phyloP scores from a whole-genome alignment of 2,113 vertebrate species.

The Phodopus roborovskii region DNA sequence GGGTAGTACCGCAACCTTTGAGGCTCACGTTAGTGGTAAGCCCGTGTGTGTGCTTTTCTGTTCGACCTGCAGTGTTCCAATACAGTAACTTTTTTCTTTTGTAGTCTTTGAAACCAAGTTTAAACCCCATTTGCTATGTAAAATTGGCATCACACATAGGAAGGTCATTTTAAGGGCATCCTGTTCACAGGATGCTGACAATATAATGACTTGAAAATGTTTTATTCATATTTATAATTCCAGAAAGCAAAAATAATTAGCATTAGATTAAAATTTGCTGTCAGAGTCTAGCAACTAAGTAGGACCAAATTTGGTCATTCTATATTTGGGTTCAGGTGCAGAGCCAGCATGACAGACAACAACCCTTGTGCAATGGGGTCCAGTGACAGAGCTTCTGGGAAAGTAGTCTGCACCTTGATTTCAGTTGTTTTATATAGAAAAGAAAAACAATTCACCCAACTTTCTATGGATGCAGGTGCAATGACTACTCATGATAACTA shows the following conservation, averaged over 20 bases:
- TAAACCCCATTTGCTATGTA: neutral
- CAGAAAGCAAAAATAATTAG: slow-evolving; percentile 73
- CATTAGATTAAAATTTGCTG: slow-evolving; percentile 60
- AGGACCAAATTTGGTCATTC: slow-evolving; percentile 50
- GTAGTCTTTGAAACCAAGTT: neutral
- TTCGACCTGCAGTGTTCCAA: neutral
- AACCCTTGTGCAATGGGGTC: neutral
- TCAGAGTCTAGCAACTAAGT: slow-evolving; percentile 63
- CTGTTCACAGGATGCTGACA: neutral
- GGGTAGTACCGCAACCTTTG: slow-evolving; percentile 99
- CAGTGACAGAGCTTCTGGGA: neutral
- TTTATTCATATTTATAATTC: slow-evolving; percentile 75
- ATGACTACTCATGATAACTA: neutral
- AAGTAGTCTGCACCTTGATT: too few species aligned
- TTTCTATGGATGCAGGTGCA: neutral
- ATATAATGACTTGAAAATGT: slow-evolving; percentile 65
- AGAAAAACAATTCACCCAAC: neutral
- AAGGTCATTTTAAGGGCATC: slow-evolving; percentile 45
- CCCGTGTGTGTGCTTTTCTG: neutral
- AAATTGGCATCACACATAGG: neutral
- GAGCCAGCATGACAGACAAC: slow-evolving; percentile 9
- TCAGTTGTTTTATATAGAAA: neutral
- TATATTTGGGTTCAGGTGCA: slow-evolving; percentile 48
- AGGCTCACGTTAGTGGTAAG: slow-evolving; percentile 99
- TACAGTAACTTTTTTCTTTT: neutral